phyloP scores from a whole-genome alignment of 2,888 invertebrate species.

The Himalopsyche kuldschensis region DNA sequence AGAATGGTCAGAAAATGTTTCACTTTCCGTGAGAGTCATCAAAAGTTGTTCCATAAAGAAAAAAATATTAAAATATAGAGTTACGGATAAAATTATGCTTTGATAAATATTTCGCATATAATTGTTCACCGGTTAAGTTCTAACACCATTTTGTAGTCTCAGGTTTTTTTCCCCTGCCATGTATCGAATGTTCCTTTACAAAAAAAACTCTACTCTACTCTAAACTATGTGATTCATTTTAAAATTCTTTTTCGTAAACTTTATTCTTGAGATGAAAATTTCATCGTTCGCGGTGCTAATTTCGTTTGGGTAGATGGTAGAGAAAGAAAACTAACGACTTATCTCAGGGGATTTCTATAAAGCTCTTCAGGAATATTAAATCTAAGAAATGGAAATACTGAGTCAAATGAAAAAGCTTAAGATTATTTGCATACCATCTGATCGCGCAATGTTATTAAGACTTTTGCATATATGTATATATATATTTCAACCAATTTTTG shows the following conservation, averaged over 20 bases:
- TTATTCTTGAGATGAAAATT: not conserved
- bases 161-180: no score
- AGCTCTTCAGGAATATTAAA: constrained; percentile 7
- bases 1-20: no score
- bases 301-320: not conserved
- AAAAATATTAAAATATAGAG: no score
- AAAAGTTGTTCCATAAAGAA: no score
- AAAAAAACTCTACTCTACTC: no score
- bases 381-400: not conserved
- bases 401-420: not conserved
- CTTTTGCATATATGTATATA: not conserved
- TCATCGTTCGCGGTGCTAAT: not conserved
- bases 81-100: no score
- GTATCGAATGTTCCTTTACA: no score
- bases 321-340: not conserved
- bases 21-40: no score
- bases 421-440: not conserved
- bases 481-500: not conserved
- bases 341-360: not conserved
- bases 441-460: not conserved
- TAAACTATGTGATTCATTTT: no score
- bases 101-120: no score
- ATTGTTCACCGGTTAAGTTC: no score
- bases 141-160: no score
- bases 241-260: not conserved